Percentiles rank a stretch among this genome's conserved stretches.
Conservation (phyloP, 2,113 vertebrate species). For the Menura novaehollandiae region DNA sequence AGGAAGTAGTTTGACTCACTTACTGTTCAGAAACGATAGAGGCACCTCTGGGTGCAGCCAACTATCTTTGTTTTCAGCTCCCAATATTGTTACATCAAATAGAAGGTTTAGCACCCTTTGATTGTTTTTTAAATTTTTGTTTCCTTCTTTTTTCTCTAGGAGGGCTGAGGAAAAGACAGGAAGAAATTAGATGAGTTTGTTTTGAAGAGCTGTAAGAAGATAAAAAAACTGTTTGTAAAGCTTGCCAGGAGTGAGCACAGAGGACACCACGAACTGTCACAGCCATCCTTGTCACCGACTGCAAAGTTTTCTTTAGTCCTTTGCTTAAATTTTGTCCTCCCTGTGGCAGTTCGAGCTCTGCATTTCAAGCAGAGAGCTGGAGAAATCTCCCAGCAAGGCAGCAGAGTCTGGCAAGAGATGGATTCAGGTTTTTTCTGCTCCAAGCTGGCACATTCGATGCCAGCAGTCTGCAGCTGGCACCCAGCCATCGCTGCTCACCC, state of each 20-base stretch:
- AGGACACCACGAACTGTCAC: neutral
- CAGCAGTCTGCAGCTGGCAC: neutral
- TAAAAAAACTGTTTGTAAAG: neutral
- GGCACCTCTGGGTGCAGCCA: neutral
- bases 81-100: neutral
- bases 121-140: too few relatives aligned
- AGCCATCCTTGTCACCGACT: neutral
- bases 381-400: rapidly evolving
- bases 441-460: neutral
- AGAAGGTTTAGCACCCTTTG: neutral
- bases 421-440: neutral
- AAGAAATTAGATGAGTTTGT: neutral
- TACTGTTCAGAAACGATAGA: neutral
- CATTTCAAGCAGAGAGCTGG: neutral
- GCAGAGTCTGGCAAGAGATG: neutral
- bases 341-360: neutral
- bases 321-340: neutral
- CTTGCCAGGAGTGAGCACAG: neutral
- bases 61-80: neutral
- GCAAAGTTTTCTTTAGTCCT: neutral
- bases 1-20: neutral
- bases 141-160: neutral
- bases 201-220: neutral
- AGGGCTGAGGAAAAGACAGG: neutral
- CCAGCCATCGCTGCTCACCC: rapidly evolving